These are phyloP conservation scores for Eulemur rufifrons DNA, from an alignment of 2,113 vertebrate genomes.

Conservation along the genomic window DNA sequence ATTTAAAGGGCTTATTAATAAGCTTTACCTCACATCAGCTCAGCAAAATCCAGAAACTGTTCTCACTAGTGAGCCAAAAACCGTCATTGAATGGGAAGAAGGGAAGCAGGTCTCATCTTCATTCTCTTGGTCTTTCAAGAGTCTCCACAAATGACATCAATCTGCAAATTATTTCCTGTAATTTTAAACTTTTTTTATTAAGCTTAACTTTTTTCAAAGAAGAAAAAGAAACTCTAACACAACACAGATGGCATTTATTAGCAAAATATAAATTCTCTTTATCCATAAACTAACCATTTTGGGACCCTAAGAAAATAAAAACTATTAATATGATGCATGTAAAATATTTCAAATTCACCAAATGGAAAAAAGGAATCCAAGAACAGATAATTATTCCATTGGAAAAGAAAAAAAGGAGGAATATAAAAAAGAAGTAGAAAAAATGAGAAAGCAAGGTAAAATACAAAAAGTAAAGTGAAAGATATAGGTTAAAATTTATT, in stretches of 20 bases:
- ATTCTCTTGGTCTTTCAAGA: not conserved
- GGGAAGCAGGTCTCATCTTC: not conserved
- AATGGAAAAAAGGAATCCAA: not conserved
- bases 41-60: not conserved
- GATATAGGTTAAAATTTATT: not conserved
- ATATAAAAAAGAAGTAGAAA: not conserved
- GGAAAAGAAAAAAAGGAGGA: not conserved
- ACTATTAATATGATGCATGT: not conserved
- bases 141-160: not conserved
- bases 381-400: not conserved
- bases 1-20: not conserved
- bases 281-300: not conserved
- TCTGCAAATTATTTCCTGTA: constrained; percentile 27
- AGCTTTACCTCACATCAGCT: not conserved
- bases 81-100: not conserved
- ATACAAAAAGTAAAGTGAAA: not conserved
- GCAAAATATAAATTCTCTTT: constrained; percentile 24
- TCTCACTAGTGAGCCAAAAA: not conserved
- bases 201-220: not conserved
- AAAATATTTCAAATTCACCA: not conserved
- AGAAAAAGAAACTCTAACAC: not conserved
- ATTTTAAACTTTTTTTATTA: constrained; percentile 45
- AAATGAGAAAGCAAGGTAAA: not conserved
- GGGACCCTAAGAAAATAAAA: not conserved
- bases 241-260: constrained; percentile 54